A percentile compares a stretch with the other conserved stretches of the same genome.
Evolutionary conservation across 2,888 invertebrate genomes (phyloP).

Genomic region (Bedellia somnulentella): DNA sequence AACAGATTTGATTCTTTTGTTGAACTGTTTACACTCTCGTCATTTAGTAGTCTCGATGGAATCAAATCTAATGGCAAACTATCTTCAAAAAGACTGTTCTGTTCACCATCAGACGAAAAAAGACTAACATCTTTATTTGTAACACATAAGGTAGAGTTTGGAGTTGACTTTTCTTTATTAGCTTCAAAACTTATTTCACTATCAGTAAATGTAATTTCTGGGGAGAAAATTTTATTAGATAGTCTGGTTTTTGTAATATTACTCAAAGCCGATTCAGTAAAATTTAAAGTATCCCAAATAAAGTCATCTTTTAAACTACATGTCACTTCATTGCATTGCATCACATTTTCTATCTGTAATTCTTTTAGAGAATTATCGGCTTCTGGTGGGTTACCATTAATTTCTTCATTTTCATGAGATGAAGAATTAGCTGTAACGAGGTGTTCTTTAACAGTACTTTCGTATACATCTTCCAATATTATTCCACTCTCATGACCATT

Average conservation of each 20-base stretch:
- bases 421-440: no score
- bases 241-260: conserved; percentile 26
- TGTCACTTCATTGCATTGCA: no score
- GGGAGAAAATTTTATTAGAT: conserved; percentile 26
- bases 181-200: neutral
- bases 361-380: no score
- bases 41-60: conserved; percentile 44
- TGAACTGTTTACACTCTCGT: conserved; percentile 16
- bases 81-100: conserved; percentile 61
- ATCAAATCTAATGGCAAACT: conserved; percentile 56
- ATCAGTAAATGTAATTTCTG: conserved; percentile 17
- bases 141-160: conserved; percentile 15
- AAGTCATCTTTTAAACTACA: conserved; percentile 20
- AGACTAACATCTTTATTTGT: conserved; percentile 31
- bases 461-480: no score
- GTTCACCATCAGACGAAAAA: conserved; percentile 47
- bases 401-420: no score
- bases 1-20: conserved; percentile 6
- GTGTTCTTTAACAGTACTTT: no score
- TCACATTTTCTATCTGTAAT: no score
- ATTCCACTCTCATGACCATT: neutral
- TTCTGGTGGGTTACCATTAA: no score
- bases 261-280: conserved; percentile 27
- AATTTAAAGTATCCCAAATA: conserved; percentile 38
- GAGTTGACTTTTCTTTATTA: conserved; percentile 11